phyloP scores from a whole-genome alignment of 2,113 vertebrate genomes.

The Gadus macrocephalus region DNA sequence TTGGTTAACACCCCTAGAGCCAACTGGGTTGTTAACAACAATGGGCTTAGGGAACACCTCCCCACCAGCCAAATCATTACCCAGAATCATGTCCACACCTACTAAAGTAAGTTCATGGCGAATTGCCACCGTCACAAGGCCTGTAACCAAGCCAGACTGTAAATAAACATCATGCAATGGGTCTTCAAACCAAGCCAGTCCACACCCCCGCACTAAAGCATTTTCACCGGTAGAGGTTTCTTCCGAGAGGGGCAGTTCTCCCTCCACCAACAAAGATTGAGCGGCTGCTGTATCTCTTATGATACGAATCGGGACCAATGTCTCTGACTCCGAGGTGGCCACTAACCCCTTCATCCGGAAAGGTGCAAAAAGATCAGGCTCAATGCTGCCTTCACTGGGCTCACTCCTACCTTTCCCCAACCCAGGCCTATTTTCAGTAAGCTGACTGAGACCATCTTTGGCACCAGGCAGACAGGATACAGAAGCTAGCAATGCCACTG shows the following conservation, averaged over 20 bases:
- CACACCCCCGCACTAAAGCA: not conserved
- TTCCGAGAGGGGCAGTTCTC: no score
- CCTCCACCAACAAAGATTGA: no score
- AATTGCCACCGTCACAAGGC: not conserved
- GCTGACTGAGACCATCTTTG: not conserved
- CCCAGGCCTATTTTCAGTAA: no score
- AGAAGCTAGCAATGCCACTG: not conserved
- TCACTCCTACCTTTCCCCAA: no score
- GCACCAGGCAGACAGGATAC: not conserved
- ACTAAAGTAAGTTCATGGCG: not conserved
- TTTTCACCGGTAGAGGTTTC: not conserved
- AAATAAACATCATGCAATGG: constrained; percentile 1
- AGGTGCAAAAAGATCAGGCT: no score
- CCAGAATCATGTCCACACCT: constrained; percentile 2
- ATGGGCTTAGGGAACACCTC: not conserved
- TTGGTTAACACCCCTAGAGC: not conserved
- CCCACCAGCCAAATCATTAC: constrained; percentile 8
- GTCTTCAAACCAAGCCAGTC: not conserved
- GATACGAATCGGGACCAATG: no score
- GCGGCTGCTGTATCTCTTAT: no score
- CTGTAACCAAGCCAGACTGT: not conserved
- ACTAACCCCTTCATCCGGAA: no score
- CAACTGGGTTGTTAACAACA: not conserved
- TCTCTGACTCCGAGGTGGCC: no score
- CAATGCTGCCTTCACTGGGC: no score